Base-by-base conservation (phyloP, 2,797 vertebrate genomes). In the Gorsachius magnificus region DNA sequence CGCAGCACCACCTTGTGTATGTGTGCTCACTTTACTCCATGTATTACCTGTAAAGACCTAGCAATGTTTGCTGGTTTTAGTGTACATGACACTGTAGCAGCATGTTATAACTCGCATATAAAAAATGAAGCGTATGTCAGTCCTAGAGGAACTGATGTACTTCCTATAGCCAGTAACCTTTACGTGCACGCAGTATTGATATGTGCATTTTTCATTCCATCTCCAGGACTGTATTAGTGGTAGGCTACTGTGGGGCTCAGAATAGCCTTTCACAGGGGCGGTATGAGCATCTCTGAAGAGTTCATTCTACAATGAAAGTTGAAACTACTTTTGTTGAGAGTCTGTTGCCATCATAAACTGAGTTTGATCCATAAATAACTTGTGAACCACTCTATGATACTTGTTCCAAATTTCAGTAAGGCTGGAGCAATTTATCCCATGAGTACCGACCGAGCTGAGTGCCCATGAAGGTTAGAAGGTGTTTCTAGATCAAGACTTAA, bases 1-100 rank as follows among this genome's bases (percentile, higher is more conserved):
- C 69, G 91, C 95, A 95, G 91, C 97, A 95, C 95, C 96, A 96
- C 79, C 96, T 91, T 69, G 95, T 95, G 96, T 72, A 10, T 4
- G 38, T n/a, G 51, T 16, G 45, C 22, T 84, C 24, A 1, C 31
- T 10, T 57, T 69, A 22, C 38, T 88, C 43, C 8, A 4, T 3
- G 5, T 10, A 4, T 70, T 53, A 22, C n/a, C 76, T 66, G 28
- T 5, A 26, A 48, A 53, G n/a, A 68, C 16, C 14, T 5, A 6
- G 20, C 0, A 28, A 35, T 7, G 10, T 51, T 54, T 54, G n/a
- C 53, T 72, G 31, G 22, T 25, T 82, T 43, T 4, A 18, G 6
- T 2, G 11, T 4, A 41, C 36, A 1, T 33, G 22, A 43, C 1
- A 2, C 24, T 68, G 25, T 7, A 70, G 74, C 10, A 45, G 29